Conservation (phyloP, 2,797 vertebrate genomes). For the Centropyge bicolor region DNA sequence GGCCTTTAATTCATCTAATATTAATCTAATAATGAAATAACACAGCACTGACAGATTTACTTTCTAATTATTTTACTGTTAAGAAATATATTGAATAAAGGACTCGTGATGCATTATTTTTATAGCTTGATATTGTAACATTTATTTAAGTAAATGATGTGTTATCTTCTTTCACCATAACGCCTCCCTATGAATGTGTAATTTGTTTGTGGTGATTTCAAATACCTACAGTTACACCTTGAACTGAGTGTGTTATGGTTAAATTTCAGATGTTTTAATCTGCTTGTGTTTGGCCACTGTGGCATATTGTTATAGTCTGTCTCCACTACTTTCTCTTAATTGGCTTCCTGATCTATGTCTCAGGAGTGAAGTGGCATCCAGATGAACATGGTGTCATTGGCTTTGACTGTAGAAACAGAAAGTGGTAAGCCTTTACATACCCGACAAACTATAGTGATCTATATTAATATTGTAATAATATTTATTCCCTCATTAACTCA, state of each 20-base stretch:
- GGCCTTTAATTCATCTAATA: neutral
- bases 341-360: neutral
- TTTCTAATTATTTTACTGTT: neutral
- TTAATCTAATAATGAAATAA: neutral
- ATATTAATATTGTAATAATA: no score
- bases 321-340: neutral
- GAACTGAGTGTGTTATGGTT: neutral
- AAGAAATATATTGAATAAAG: neutral
- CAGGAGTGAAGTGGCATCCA: constrained; percentile 94
- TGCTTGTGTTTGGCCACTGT: neutral
- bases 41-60: no score
- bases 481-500: neutral
- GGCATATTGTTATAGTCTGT: no score
- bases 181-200: neutral
- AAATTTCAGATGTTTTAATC: neutral
- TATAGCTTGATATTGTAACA: neutral
- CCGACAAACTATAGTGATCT: neutral
- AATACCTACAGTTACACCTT: neutral
- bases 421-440: constrained; percentile 87
- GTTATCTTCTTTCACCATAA: no score
- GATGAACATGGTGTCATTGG: constrained; percentile 98
- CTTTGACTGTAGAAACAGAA: constrained; percentile 98
- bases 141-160: neutral
- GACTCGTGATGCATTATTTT: neutral
- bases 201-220: neutral